Base-by-base conservation (phyloP, 2,888 invertebrate genomes). In the Timandra comae region DNA sequence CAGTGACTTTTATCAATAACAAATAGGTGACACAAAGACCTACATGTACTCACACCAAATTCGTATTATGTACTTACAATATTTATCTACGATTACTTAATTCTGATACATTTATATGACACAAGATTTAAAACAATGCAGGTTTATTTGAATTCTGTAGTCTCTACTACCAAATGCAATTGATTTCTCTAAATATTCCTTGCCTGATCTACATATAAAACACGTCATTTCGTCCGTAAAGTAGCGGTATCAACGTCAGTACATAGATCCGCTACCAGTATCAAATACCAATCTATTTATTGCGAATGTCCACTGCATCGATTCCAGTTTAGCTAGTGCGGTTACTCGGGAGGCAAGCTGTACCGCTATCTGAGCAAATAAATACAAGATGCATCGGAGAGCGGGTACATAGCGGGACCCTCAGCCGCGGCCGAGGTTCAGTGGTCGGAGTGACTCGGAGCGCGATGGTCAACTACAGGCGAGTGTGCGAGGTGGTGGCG, bases 311-410 rank as follows among this genome's bases (percentile, higher is more conserved):
- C 55, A 55, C 63, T 64, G 62, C 63, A 61, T 66, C 63, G 65
- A 71, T 76, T 75, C 80, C 76, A 77, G 81, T 80, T 78, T 72
- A 64, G 63, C 66, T 69, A 66, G 63, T 59, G 63, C 63, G 67
- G 68, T 67, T 54, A 57, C 54, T 54, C 52, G 53, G 43, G 62
- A 67, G 61, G 59, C 60, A 57, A 6, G 56, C 63, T 74, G 71
- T 82, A 84, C 84, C 84, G 85, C 85, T 85, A 84, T 82, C 74
- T 78, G 65, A 52, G 74, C 69, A 62, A 81, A 81, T 82, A 84
- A 81, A 84, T 84, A 84, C 82, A 79, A 82, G 82, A 81, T 80
- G 80, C 80, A 77, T 51, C 65, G 63, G 69, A 59, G 77, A 73
- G 61, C 52, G 72, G 68, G 53, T 67, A 77, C 81, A 82, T 68